Evolutionary conservation across 1,140 invertebrate species (phyloP).

Genomic region (Micrasema minimum): DNA sequence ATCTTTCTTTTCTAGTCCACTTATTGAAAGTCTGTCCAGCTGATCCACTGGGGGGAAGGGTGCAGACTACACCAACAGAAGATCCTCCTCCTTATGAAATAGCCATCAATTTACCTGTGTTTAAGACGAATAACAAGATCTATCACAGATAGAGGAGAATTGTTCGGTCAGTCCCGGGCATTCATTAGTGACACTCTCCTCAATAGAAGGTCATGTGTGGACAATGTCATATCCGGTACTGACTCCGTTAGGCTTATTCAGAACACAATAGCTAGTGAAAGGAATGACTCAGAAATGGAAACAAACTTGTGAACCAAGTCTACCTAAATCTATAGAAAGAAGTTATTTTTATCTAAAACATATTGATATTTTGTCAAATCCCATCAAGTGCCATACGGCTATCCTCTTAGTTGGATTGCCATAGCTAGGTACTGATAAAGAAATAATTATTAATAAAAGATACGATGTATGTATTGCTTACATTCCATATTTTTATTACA

Average conservation of each 20-base stretch:
- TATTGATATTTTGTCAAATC: constrained; percentile 22
- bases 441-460: too few relatives aligned
- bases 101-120: constrained; percentile 65
- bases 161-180: constrained; percentile 55
- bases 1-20: constrained; percentile 70
- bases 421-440: neutral
- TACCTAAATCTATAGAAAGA: neutral
- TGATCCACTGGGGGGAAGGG: constrained; percentile 71
- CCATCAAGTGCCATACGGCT: constrained; percentile 23
- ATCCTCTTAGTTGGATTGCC: constrained; percentile 16
- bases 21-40: constrained; percentile 70
- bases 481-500: neutral
- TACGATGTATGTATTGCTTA: too few relatives aligned
- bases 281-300: constrained; percentile 44
- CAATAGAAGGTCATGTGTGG: constrained; percentile 65
- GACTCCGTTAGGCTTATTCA: constrained; percentile 48
- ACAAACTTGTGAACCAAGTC: constrained; percentile 50
- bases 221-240: constrained; percentile 53
- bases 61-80: constrained; percentile 65
- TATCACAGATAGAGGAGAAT: constrained; percentile 59
- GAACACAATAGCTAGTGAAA: constrained; percentile 33
- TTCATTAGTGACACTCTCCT: constrained; percentile 64
- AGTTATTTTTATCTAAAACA: constrained; percentile 11
- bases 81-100: constrained; percentile 67
- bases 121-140: constrained; percentile 67